These are phyloP conservation scores for Euschistus heros DNA, from an alignment of 1,140 invertebrate genomes.

Conservation along the genomic window DNA sequence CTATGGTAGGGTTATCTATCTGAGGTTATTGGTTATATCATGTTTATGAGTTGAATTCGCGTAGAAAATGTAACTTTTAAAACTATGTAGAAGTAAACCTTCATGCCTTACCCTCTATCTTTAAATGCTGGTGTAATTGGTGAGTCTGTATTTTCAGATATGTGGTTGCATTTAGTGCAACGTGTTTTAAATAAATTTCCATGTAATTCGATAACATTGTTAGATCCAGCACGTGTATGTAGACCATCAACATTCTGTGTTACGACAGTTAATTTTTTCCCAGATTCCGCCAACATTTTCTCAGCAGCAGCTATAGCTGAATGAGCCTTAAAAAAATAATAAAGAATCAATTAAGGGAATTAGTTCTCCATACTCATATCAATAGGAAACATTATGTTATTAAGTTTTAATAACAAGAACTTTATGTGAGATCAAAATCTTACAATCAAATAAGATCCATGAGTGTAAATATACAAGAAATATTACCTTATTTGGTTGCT, in stretches of 20 bases:
- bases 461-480: not conserved
- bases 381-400: not conserved
- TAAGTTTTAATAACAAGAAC: constrained; percentile 22
- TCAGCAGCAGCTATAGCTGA: constrained; percentile 68
- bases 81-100: no score
- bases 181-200: constrained; percentile 73
- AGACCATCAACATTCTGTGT: constrained; percentile 92
- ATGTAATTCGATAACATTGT: constrained; percentile 79
- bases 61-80: no score
- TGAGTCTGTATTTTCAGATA: constrained; percentile 57
- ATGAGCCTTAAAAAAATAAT: constrained; percentile 53
- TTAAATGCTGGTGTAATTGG: constrained; percentile 66
- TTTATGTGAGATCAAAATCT: no score
- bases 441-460: not conserved
- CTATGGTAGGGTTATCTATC: no score
- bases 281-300: constrained; percentile 44
- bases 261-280: constrained; percentile 52
- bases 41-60: no score
- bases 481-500: constrained; percentile 51
- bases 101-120: constrained; percentile 43
- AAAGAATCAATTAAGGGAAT: not conserved
- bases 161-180: constrained; percentile 64
- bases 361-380: not conserved
- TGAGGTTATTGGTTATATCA: no score
- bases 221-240: constrained; percentile 70